Evolutionary conservation across 1,140 invertebrate species (phyloP).

Genomic region (Phymastichus coffea): DNA sequence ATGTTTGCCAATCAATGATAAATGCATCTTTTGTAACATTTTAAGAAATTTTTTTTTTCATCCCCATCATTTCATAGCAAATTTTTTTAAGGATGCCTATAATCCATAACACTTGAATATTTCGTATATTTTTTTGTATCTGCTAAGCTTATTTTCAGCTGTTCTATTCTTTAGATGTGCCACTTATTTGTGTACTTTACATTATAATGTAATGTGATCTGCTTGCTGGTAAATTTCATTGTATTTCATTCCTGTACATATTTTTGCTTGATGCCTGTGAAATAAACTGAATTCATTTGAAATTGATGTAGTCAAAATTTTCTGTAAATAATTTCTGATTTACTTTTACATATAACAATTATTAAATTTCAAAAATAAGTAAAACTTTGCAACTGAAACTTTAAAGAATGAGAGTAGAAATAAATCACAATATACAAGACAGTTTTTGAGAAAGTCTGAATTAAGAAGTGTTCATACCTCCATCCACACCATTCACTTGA

Average conservation of each 20-base stretch:
- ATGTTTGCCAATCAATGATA: no score
- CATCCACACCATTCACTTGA: conserved; percentile 24
- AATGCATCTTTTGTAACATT: no score
- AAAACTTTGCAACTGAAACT: conserved; percentile 16
- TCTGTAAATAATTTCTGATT: not conserved
- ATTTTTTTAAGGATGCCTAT: not conserved
- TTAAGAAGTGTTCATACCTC: conserved; percentile 33
- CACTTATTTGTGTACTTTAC: no score
- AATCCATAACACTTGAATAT: conserved; percentile 2
- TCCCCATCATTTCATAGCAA: no score
- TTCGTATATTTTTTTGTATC: conserved; percentile 4
- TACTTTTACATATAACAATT: not conserved
- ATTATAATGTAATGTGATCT: no score
- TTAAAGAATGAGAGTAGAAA: conserved; percentile 6
- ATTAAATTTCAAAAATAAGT: conserved; percentile 13
- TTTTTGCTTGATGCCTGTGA: conserved; percentile 49
- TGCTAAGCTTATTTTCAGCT: conserved; percentile 20
- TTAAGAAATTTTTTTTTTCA: no score
- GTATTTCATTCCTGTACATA: conserved; percentile 44
- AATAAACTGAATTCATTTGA: conserved; percentile 48
- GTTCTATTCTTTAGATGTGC: conserved; percentile 15
- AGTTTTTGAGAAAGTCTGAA: conserved; percentile 24
- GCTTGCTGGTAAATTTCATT: conserved; percentile 47
- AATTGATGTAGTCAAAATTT: not conserved
- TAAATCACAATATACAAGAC: conserved; percentile 24